Evolutionary conservation across 2,113 vertebrate species (phyloP).

Genomic region (Chloroceryle aenea): DNA sequence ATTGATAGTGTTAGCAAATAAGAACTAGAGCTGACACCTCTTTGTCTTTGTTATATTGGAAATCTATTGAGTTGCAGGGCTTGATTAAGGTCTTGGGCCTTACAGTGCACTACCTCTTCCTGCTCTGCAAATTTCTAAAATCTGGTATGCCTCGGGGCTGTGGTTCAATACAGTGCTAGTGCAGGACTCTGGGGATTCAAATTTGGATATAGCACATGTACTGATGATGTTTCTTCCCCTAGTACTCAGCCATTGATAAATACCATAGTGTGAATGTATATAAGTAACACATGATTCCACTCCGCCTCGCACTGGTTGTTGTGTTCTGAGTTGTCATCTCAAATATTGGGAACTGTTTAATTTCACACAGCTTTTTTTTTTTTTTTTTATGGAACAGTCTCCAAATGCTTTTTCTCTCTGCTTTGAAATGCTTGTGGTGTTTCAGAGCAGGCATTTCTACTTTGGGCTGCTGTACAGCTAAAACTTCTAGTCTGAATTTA

Average conservation of each 20-base stretch:
- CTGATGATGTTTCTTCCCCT: not conserved
- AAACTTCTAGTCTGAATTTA: not conserved
- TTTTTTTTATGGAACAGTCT: not conserved
- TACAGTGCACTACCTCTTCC: not conserved
- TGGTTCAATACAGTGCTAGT: not conserved
- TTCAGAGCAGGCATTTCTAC: not conserved
- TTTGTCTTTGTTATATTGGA: slow-evolving; percentile 16
- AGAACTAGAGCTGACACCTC: slow-evolving; percentile 37
- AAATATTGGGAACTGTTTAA: not conserved
- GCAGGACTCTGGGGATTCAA: not conserved
- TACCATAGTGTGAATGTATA: not conserved
- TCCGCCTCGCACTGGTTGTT: not conserved
- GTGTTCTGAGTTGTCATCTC: not conserved
- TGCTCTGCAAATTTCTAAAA: not conserved
- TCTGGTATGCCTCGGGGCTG: not conserved
- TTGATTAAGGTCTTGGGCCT: slow-evolving; percentile 14
- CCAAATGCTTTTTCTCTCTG: not conserved
- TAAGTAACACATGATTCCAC: not conserved
- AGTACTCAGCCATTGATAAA: not conserved
- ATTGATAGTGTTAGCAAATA: slow-evolving; percentile 45
- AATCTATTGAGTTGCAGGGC: slow-evolving; percentile 23
- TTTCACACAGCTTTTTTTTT: not conserved
- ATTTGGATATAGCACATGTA: not conserved
- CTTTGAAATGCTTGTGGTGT: not conserved
- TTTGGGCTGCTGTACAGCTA: not conserved